These are phyloP conservation scores for Discoglossus pictus DNA, from an alignment of 2,797 vertebrate species.

Conservation along the genomic window DNA sequence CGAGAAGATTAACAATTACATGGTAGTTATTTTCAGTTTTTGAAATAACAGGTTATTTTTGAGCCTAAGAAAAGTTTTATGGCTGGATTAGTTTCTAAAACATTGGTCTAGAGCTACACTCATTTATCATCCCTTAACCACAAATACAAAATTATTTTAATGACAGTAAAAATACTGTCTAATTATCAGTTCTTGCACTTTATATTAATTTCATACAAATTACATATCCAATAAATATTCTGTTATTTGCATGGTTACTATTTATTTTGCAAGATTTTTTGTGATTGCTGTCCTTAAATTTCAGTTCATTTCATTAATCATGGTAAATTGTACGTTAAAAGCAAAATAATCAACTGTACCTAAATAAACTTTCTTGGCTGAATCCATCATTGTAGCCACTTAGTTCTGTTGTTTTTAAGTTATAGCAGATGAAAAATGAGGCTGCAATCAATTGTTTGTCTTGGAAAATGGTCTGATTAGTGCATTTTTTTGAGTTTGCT, in stretches of 20 bases:
- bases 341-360: constrained; percentile 17
- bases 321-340: constrained; percentile 18
- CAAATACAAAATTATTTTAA: too few species aligned
- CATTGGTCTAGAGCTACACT: too few species aligned
- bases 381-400: constrained; percentile 4
- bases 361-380: constrained; percentile 21
- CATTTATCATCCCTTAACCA: too few species aligned
- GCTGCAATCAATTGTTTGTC: constrained; percentile 18
- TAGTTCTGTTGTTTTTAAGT: constrained; percentile 16
- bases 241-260: not conserved
- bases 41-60: too few species aligned
- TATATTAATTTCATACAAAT: too few species aligned
- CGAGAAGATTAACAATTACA: too few species aligned
- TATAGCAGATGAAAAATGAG: constrained; percentile 39
- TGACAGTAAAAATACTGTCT: too few species aligned
- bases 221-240: not conserved
- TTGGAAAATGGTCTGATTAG: constrained; percentile 33
- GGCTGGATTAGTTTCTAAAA: too few species aligned
- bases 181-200: too few species aligned
- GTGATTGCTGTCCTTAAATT: not conserved
- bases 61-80: too few species aligned
- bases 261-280: constrained; percentile 3
- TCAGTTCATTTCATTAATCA: constrained; percentile 32
- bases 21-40: too few species aligned
- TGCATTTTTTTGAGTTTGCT: constrained; percentile 13